phyloP scores from a whole-genome alignment of 2,797 vertebrate species.

The Scarus forsteni region DNA sequence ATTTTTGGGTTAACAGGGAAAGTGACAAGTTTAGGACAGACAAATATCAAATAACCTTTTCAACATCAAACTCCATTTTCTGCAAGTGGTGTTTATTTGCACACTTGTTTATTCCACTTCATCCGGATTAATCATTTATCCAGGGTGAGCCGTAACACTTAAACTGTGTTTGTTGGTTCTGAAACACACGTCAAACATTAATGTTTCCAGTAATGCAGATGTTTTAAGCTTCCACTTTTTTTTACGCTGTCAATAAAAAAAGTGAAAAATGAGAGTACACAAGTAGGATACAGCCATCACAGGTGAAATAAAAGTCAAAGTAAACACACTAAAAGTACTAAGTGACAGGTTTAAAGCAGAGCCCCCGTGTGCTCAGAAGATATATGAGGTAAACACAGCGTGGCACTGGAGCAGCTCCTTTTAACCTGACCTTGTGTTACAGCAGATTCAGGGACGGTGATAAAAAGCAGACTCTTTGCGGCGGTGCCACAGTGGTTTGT shows the following conservation, averaged over 20 bases:
- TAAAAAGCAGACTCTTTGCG: slow-evolving; percentile 6
- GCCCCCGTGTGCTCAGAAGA: neutral
- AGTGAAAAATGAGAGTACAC: neutral
- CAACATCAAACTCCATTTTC: neutral
- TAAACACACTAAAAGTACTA: slow-evolving; percentile 11
- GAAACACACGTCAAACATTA: neutral
- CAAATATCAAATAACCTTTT: slow-evolving; percentile 1
- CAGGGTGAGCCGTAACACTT: neutral
- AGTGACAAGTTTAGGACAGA: slow-evolving; percentile 7
- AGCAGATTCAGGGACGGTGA: slow-evolving; percentile 16
- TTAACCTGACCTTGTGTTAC: slow-evolving; percentile 40
- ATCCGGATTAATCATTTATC: slow-evolving; percentile 9
- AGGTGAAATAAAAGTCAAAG: slow-evolving; percentile 12
- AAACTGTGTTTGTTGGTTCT: slow-evolving; percentile 1
- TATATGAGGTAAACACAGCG: slow-evolving; percentile 12
- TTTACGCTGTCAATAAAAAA: neutral
- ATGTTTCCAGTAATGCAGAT: neutral
- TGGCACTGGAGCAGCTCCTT: slow-evolving; percentile 12
- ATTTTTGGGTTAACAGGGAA: neutral
- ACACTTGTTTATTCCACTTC: neutral
- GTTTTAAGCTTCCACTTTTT: neutral
- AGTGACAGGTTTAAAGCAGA: slow-evolving; percentile 9
- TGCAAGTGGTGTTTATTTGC: neutral
- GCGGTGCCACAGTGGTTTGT: slow-evolving; percentile 5
- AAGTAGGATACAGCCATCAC: neutral